Base-by-base conservation (phyloP, 2,797 vertebrate genomes). In the Chaetophractus vellerosus region DNA sequence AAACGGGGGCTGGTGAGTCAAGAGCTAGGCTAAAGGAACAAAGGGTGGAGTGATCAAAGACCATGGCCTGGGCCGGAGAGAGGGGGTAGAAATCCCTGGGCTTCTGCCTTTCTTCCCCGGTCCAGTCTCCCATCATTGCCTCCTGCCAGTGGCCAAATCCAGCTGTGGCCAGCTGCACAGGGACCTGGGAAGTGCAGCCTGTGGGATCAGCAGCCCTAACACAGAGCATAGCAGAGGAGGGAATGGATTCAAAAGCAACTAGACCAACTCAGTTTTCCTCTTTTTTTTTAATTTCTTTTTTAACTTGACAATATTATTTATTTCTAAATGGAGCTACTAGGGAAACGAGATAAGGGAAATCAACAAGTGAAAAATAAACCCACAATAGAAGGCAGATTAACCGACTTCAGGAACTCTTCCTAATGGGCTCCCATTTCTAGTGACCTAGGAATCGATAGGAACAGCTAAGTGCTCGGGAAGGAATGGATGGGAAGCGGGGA, bases 281-380 rank as follows among this genome's bases (percentile, higher is more conserved):
- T 12, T 55, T 82, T 14, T 21, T 18, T 48, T 52, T 9, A 45
- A 45, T 45, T 36, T 45, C 33, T 74, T 74, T 63, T 64, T 59
- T 61, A 78, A 81, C 38, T 83, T 74, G 36, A 85, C 64, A 45
- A 10, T 45, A 24, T 14, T 88, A 64, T 81, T 81, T 83, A 74
- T 64, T 90, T 91, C 79, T 64, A 94, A 91, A 36, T 48, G 63
- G 57, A 90, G 33, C n/a, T 88, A 55, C 11, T n/a, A 95, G 48
- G 74, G 86, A 88, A 82, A 93, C 11, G 45, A 92, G 78, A 92
- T 82, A 82, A 71, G 45, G 52, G 72, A 84, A 88, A 55, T 68
- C 83, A 92, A 88, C 83, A 87, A 76, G 61, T 33, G 38, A 91
- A 90, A 91, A 78, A 28, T 52, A 80, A 93, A 36, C 52, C 57